phyloP scores from a whole-genome alignment of 2,888 invertebrate species.

The Minunthozetes semirufus region DNA sequence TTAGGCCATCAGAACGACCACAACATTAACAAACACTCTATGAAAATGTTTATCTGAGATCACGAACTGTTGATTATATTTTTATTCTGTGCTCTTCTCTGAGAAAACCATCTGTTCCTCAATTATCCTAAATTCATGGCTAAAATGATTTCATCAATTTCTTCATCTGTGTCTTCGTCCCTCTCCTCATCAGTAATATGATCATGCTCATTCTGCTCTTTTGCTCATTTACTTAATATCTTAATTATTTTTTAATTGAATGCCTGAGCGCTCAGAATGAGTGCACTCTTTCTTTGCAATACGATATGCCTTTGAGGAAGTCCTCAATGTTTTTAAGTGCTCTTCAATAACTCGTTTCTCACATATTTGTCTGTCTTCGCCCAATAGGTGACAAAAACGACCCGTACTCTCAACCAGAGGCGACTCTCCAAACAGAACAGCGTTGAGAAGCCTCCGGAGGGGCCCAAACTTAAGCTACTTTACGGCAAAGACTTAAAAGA shows the following conservation, averaged over 20 bases:
- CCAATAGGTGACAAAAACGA: slow-evolving; percentile 38
- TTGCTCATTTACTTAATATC: not conserved
- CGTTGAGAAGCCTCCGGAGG: slow-evolving; percentile 23
- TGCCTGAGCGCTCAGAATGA: not conserved
- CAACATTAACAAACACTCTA: not conserved
- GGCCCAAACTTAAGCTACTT: slow-evolving; percentile 49
- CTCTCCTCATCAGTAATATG: not conserved
- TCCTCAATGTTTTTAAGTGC: not conserved
- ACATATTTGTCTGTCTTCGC: not conserved
- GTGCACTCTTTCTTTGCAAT: slow-evolving; percentile 12
- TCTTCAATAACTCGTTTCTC: not conserved
- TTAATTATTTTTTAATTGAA: not conserved
- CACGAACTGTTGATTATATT: not conserved
- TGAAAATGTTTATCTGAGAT: not conserved
- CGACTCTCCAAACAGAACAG: slow-evolving; percentile 31
- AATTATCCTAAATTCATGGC: not conserved
- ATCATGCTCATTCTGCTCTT: not conserved
- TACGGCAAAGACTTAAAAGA: slow-evolving; percentile 81
- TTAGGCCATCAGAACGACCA: not conserved
- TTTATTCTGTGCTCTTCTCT: not conserved
- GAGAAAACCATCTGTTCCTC: slow-evolving; percentile 1
- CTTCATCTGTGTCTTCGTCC: not conserved
- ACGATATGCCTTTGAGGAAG: not conserved
- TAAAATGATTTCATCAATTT: slow-evolving; percentile 5
- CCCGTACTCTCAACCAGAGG: slow-evolving; percentile 34